Evolutionary conservation across 2,797 vertebrate genomes (phyloP), one percentile per base, ranked within the genome.

Genomic region (Petrocephalus sullivani): DNA sequence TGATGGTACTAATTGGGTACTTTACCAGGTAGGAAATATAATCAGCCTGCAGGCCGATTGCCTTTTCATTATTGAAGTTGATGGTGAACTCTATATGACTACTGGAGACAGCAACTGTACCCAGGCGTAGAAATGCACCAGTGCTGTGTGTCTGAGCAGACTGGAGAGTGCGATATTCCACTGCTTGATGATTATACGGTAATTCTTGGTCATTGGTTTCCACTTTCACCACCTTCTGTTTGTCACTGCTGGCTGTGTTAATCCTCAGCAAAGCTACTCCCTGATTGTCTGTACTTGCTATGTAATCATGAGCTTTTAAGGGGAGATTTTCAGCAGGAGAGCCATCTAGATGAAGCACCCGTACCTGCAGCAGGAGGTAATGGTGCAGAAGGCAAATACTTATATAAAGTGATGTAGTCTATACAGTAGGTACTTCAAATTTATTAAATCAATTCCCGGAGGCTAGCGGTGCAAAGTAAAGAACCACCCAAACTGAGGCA

Each of bases 11-110:
- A 3, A 7, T 10, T 28, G 83, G 19, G 14, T 14, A 85, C 23
- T 85, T 85, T 85, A 85, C 84, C 84, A 85, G 56, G 84, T 57
- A 85, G 53, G 84, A 85, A 23, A 85, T 57, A 21, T 57, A 33
- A 5, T 85, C 16, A 33, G 23, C 3, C 14, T 14, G 5, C 14
- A 19, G 84, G 5, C 1, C 41, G 60, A 8, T 28, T 64, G 2
- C 60, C 12, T 85, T 12, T 3, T 41, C 53, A 33, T 33, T 19
- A 21, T 37, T 16, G 28, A 85, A 58, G 54, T 85, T 33, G 53
- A 85, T 57, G 54, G 54, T 56, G 82, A 84, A 10, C 0, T 21
- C 46, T 23, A 53, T 9, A 9, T n/a, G 6, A 6, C 1, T 2
- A 84, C 10, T 16, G 54, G 23, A 19, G 5, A 3, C 2, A 12